Conservation (phyloP, 2,113 vertebrate species). For the Paramormyrops kingsleyae region DNA sequence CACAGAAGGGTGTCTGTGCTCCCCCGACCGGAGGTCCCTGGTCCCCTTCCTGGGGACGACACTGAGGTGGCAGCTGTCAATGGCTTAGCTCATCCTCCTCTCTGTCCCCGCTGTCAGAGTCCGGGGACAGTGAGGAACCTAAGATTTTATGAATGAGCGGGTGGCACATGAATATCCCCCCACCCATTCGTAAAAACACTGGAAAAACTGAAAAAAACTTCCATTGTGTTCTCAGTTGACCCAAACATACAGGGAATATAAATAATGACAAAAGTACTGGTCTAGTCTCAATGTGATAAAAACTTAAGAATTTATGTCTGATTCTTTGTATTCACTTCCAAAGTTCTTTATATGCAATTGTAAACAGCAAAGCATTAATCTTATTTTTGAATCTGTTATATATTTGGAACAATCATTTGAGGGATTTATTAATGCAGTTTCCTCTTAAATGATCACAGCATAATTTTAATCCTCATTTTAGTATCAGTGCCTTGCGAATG, state of each 20-base stretch:
- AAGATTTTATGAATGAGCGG: slow-evolving; percentile 7
- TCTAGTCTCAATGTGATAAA: background rate
- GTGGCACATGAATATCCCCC: background rate
- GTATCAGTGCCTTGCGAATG: background rate
- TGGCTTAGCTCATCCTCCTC: background rate
- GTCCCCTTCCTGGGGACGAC: slow-evolving; percentile 4
- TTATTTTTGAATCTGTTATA: background rate
- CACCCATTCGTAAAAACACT: background rate
- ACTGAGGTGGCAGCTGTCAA: background rate
- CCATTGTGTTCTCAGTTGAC: background rate
- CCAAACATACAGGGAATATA: background rate
- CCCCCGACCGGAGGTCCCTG: background rate
- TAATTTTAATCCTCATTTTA: background rate
- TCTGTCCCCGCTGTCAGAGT: background rate
- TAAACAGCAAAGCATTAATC: background rate
- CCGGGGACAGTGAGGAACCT: background rate
- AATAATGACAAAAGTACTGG: background rate
- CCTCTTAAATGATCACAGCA: background rate
- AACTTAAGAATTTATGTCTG: background rate
- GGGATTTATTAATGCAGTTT: background rate
- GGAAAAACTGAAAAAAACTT: background rate
- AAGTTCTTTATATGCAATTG: background rate
- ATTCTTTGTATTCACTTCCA: background rate
- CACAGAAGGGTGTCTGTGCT: slow-evolving; percentile 12
- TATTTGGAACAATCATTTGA: background rate